Evolutionary conservation across 1,140 invertebrate genomes (phyloP).

Genomic region (Drosophila melanica): DNA sequence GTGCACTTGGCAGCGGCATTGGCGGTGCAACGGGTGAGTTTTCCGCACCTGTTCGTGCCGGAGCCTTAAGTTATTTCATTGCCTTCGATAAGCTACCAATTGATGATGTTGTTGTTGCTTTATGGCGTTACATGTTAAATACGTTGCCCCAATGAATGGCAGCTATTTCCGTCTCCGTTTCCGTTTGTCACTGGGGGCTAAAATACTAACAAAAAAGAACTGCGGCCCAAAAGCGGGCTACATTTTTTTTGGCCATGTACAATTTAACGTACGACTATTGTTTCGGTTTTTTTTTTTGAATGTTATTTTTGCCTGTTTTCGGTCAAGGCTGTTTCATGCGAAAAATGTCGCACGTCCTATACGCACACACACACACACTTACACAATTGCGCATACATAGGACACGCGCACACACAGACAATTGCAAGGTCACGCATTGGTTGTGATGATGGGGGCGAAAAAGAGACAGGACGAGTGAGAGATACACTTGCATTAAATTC

Average conservation of each 20-base stretch:
- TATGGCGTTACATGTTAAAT: constrained; percentile 10
- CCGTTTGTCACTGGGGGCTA: constrained; percentile 5
- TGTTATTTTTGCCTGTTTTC: constrained; percentile 14
- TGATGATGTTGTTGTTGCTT: constrained; percentile 26
- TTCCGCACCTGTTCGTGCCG: constrained; percentile 5
- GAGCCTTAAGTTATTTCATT: constrained; percentile 13
- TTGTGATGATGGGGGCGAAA: neutral
- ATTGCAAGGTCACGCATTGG: constrained; percentile 1
- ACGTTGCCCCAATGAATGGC: constrained; percentile 7
- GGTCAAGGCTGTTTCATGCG: constrained; percentile 34
- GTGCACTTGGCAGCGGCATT: constrained; percentile 29
- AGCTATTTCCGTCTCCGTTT: constrained; percentile 24
- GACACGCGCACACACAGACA: constrained; percentile 14
- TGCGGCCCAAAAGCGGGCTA: constrained; percentile 30
- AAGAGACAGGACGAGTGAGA: constrained; percentile 2
- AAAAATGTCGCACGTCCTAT: constrained; percentile 20
- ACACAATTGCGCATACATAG: neutral
- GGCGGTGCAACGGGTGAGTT: constrained; percentile 60
- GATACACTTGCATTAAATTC: constrained; percentile 35
- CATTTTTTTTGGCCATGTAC: constrained; percentile 11
- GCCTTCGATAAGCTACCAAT: constrained; percentile 24
- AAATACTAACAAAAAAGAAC: neutral
- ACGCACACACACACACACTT: constrained; percentile 1
- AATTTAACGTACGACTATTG: neutral
- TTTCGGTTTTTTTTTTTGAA: neutral